Evolutionary conservation across 2,888 invertebrate species (phyloP).

Genomic region (Sussaba pulchella): DNA sequence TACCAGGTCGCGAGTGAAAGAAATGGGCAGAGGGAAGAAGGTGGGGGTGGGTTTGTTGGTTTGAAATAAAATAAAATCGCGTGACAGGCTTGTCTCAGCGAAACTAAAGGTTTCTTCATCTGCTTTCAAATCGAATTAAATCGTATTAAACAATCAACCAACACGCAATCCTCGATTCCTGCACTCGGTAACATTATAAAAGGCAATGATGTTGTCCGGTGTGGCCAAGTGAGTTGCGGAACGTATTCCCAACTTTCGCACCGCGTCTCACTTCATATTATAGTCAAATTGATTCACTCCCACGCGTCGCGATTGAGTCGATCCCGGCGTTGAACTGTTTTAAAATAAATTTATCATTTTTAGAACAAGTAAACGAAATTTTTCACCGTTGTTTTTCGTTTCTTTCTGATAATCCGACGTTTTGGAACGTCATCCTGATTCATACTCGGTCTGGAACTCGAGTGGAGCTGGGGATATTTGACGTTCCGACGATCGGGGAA

Average conservation of each 20-base stretch:
- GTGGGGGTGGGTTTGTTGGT: slow-evolving; percentile 45
- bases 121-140: slow-evolving; percentile 82
- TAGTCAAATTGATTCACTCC: slow-evolving; percentile 62
- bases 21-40: slow-evolving; percentile 10
- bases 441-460: slow-evolving; percentile 12
- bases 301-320: slow-evolving; percentile 40
- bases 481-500: neutral
- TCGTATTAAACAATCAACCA: slow-evolving; percentile 82
- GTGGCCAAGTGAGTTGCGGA: slow-evolving; percentile 82
- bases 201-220: slow-evolving; percentile 70
- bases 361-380: no score
- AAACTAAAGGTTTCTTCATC: slow-evolving; percentile 82
- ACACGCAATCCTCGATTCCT: slow-evolving; percentile 80
- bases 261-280: slow-evolving; percentile 83
- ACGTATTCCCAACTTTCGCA: slow-evolving; percentile 77
- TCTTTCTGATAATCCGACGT: neutral
- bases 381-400: no score
- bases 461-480: slow-evolving; percentile 17
- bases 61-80: slow-evolving; percentile 80
- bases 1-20: neutral
- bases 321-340: neutral
- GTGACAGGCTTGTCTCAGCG: slow-evolving; percentile 82
- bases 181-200: slow-evolving; percentile 77
- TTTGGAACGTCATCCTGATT: slow-evolving; percentile 11
- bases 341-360: neutral